These are phyloP conservation scores for Euschistus heros DNA, from an alignment of 1,140 invertebrate species.

Conservation along the genomic window DNA sequence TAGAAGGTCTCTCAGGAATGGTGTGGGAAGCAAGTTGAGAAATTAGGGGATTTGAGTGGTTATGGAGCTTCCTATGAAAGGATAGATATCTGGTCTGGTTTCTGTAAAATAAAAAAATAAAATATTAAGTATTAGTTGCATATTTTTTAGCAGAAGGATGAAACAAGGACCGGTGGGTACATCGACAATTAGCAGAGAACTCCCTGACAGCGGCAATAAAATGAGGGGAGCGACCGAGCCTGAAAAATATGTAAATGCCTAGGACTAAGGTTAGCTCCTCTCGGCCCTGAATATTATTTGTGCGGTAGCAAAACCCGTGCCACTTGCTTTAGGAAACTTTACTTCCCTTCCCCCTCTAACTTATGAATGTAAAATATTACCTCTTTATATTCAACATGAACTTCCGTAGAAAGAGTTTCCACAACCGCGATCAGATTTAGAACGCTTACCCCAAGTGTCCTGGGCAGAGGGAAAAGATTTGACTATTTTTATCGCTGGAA, in stretches of 20 bases:
- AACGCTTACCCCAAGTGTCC: not conserved
- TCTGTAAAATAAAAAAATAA: no score
- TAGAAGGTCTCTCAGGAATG: no score
- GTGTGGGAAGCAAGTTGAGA: no score
- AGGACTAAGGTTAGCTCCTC: not conserved
- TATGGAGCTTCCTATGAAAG: no score
- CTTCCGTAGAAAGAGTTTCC: not conserved
- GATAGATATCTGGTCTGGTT: no score
- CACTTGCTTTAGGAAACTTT: slow-evolving; percentile 8
- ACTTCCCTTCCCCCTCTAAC: not conserved
- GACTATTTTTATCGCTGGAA: slow-evolving; percentile 1
- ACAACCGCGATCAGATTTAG: slow-evolving; percentile 8
- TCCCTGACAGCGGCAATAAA: no score
- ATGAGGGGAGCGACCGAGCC: no score
- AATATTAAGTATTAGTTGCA: no score
- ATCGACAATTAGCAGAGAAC: no score
- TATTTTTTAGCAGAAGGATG: no score
- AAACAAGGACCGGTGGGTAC: no score
- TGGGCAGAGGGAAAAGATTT: not conserved
- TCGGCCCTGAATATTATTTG: not conserved
- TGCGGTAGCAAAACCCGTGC: not conserved
- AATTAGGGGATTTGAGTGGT: no score
- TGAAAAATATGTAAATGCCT: not conserved
- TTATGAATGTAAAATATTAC: slow-evolving; percentile 9
- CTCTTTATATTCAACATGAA: slow-evolving; percentile 8